Base-by-base conservation (phyloP, 2,888 invertebrate genomes). In the Ophonus ardosiacus region DNA sequence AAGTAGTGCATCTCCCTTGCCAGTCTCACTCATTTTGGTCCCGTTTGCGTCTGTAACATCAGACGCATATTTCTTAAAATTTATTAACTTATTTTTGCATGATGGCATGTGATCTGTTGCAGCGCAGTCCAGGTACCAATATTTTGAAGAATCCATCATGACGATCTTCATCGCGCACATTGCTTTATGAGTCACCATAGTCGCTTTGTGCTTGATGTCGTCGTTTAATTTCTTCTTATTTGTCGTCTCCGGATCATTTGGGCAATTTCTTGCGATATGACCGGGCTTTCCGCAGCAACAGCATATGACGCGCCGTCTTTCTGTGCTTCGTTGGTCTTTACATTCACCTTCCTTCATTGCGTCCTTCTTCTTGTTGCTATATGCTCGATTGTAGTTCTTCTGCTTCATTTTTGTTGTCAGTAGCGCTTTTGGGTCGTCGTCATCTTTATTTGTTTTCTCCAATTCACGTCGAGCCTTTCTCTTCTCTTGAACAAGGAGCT, bases 51-150 rank as follows among this genome's bases (percentile, higher is more conserved):
- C 61, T 8, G 17, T 17, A 21, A 61, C 8, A 17, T 61, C 21
- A 18, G 21, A 61, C 17, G 1, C 18, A 61, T 21, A 18, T 1
- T 15, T 18, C 61, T 59, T 59, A 18, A 59, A 59, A 59, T 59
- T 59, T 17, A 8, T 65, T 17, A 18, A 31, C 17, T 65, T 65
- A 17, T 17, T 68, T 68, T 38, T 24, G 68, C 38, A 68, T n/a
- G 38, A 68, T 68, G 68, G 1, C 68, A 68, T 18, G 68, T 68
- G 68, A 31, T 68, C 68, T 57, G 57, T 57, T 57, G 57, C 57
- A 43, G 43, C 7, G 7, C 43, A 43, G 10, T 43, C 43, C 7
- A 43, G 43, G 43, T 43, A 6, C 43, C 43, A 43, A 43, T 43
- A 43, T 43, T 10, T 43, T 6, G 43, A 3, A 43, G 7, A 43